These are phyloP conservation scores for Chrysocyon brachyurus DNA, from an alignment of 2,797 vertebrate genomes.

Conservation along the genomic window DNA sequence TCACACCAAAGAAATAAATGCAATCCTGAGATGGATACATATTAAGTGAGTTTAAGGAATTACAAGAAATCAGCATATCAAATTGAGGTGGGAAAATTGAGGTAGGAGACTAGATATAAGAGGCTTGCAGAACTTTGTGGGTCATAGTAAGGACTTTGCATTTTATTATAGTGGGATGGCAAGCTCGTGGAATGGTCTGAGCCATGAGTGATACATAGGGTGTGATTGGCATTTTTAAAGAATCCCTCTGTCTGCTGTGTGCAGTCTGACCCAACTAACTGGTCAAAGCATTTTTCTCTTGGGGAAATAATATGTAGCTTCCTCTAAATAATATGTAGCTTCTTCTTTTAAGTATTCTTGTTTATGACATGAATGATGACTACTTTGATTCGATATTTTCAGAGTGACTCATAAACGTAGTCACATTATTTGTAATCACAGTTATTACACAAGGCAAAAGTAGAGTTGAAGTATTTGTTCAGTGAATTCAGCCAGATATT, in stretches of 20 bases:
- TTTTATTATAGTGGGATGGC: not conserved
- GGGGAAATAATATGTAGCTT: constrained; percentile 9
- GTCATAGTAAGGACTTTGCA: not conserved
- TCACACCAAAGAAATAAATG: not conserved
- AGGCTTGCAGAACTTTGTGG: not conserved
- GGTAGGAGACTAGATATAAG: not conserved
- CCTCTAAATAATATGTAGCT: not conserved
- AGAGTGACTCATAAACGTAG: constrained; percentile 64
- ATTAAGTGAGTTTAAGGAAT: not conserved
- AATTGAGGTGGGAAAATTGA: not conserved
- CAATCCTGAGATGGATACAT: not conserved
- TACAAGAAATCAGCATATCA: not conserved
- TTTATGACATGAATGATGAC: constrained; percentile 34
- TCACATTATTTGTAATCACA: constrained; percentile 58
- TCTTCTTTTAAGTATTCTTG: constrained; percentile 31
- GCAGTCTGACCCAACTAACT: not conserved
- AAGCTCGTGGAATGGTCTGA: not conserved
- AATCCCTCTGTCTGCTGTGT: not conserved
- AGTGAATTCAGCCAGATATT: not conserved
- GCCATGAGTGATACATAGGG: not conserved
- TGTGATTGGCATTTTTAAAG: not conserved
- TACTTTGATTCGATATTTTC: constrained; percentile 50
- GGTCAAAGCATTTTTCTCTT: constrained; percentile 23
- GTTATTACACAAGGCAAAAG: constrained; percentile 37
- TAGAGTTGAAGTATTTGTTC: not conserved